phyloP scores from a whole-genome alignment of 2,797 vertebrate genomes.

The Aphelocoma californica region DNA sequence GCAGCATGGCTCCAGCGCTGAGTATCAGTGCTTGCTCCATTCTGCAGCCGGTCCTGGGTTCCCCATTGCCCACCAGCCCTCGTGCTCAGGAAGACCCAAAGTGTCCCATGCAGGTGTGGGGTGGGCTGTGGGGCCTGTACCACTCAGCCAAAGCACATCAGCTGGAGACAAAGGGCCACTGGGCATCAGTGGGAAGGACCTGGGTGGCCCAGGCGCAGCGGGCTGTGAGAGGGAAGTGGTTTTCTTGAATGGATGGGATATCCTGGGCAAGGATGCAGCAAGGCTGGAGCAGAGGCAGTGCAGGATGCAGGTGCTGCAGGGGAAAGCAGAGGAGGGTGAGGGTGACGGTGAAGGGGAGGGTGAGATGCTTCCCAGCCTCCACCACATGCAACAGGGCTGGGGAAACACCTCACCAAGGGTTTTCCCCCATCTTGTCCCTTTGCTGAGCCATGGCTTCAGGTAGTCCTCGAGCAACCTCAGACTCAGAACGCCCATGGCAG shows the following conservation, averaged over 20 bases:
- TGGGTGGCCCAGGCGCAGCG: neutral
- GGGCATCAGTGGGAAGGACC: neutral
- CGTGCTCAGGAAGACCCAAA: neutral
- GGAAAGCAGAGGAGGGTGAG: neutral
- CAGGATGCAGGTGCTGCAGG: neutral
- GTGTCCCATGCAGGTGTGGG: neutral
- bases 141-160: neutral
- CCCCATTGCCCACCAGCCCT: rapidly evolving
- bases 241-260: neutral
- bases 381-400: rapidly evolving
- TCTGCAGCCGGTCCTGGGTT: rapidly evolving
- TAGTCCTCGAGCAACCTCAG: neutral
- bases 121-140: neutral
- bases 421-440: neutral
- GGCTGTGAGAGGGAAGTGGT: neutral
- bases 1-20: rapidly evolving
- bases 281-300: neutral
- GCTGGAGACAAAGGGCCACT: neutral
- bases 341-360: neutral
- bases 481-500: neutral
- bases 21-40: rapidly evolving
- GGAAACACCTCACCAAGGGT: neutral
- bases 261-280: neutral
- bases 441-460: neutral
- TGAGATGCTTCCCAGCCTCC: neutral